Conservation (phyloP, 2,113 vertebrate species). For the Phalacrocorax pelagicus region DNA sequence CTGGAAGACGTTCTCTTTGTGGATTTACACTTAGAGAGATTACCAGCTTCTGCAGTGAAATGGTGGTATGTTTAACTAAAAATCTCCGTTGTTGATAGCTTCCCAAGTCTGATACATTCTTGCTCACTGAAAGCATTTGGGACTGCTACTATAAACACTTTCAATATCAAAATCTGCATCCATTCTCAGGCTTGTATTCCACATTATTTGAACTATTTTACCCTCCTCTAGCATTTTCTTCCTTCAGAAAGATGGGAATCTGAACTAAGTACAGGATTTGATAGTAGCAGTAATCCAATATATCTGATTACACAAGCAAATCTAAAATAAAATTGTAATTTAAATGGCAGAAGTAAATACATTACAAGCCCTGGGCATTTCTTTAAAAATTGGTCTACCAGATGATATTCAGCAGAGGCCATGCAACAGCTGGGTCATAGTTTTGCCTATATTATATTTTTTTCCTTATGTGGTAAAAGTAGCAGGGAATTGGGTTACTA, state of each 20-base stretch:
- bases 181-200: neutral
- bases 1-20: neutral
- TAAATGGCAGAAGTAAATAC: neutral
- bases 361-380: neutral
- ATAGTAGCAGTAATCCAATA: neutral
- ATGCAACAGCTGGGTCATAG: neutral
- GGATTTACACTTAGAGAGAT: neutral
- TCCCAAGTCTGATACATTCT: neutral
- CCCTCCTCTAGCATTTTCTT: neutral
- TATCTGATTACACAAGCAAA: constrained; percentile 4
- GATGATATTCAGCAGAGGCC: neutral
- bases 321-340: neutral
- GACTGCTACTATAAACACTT: neutral
- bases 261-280: neutral
- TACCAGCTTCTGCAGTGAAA: neutral
- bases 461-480: neutral
- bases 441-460: neutral
- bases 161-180: neutral
- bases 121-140: neutral
- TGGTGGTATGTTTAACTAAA: neutral
- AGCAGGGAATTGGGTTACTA: neutral
- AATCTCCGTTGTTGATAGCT: neutral
- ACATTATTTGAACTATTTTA: neutral
- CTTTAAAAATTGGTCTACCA: neutral
- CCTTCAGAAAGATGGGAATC: neutral